phyloP scores from a whole-genome alignment of 2,888 invertebrate genomes.

The Argyresthia albistria region DNA sequence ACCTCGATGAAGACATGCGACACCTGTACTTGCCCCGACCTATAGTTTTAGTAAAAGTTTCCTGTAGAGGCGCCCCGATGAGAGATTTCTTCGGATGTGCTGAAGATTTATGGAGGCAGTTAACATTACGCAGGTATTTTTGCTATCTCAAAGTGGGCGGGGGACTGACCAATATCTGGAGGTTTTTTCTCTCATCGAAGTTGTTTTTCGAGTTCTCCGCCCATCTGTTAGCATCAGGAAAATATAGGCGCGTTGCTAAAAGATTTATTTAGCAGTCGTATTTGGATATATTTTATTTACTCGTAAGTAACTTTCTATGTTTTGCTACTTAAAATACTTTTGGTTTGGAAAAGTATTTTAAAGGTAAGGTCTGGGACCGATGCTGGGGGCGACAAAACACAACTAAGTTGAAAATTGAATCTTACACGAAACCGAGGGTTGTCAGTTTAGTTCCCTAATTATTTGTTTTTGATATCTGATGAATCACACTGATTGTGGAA shows the following conservation, averaged over 20 bases:
- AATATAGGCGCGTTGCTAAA: not conserved
- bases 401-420: no score
- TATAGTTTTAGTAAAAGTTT: conserved; percentile 35
- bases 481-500: no score
- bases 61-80: conserved; percentile 35
- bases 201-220: conserved; percentile 19
- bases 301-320: no score
- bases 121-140: conserved; percentile 60
- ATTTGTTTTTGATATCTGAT: no score
- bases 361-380: no score
- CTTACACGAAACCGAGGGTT: no score
- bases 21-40: not conserved
- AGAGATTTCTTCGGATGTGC: conserved; percentile 55
- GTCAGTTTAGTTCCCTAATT: no score
- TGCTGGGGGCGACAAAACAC: no score
- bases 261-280: not conserved
- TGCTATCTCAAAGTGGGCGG: conserved; percentile 22
- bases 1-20: not conserved
- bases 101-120: conserved; percentile 56
- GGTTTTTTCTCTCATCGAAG: conserved; percentile 15
- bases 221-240: conserved; percentile 1
- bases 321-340: no score
- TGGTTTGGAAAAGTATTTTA: no score
- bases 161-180: conserved; percentile 41
- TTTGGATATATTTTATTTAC: not conserved